Base-by-base conservation (phyloP, 2,888 invertebrate genomes). In the Agrotis exclamationis region DNA sequence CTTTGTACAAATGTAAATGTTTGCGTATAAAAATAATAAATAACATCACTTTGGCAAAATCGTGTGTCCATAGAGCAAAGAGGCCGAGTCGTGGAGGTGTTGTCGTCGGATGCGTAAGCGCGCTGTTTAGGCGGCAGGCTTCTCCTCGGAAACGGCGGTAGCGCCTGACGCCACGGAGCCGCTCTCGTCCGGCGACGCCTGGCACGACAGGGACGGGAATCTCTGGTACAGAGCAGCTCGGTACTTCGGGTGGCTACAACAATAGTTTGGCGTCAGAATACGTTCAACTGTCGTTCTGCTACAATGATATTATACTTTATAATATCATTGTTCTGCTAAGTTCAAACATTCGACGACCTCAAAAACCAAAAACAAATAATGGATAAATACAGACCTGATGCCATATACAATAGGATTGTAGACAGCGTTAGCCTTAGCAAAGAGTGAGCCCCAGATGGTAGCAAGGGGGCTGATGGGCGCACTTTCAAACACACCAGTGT, bases 331-430 rank as follows among this genome's bases (percentile, higher is more conserved):
- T n/a, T n/a, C n/a, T n/a, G n/a, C 33, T 33, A 33, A 33, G 28
- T n/a, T 1, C 16, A 16, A 7, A 1, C 24, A 13, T 24, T 11
- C 16, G 24, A 28, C 20, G 7, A 20, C 20, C n/a, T 50, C 16
- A 50, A 13, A 50, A 50, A 13, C 5, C 6, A 33, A 33, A 33
- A n/a, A n/a, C n/a, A n/a, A n/a, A n/a, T n/a, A n/a, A n/a, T n/a
- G n/a, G n/a, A n/a, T 24, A 48, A 47, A 24, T 58, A 79, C 85
- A 90, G 87, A 98, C 98, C 98, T 98, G 93, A 98, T 98, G 86
- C 98, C 98, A 91, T 99, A 99, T 81, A 99, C 98, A 91, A 98
- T 98, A 33, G 98, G 98, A 94, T 99, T 99, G 96, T 98, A 98
- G 76, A 98, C 98, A 79, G 98, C 98, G 87, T 98, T 98, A 78